Percentiles rank a stretch among this genome's conserved stretches.
phyloP scores from a whole-genome alignment of 1,140 invertebrate species.

The Sinella curviseta region DNA sequence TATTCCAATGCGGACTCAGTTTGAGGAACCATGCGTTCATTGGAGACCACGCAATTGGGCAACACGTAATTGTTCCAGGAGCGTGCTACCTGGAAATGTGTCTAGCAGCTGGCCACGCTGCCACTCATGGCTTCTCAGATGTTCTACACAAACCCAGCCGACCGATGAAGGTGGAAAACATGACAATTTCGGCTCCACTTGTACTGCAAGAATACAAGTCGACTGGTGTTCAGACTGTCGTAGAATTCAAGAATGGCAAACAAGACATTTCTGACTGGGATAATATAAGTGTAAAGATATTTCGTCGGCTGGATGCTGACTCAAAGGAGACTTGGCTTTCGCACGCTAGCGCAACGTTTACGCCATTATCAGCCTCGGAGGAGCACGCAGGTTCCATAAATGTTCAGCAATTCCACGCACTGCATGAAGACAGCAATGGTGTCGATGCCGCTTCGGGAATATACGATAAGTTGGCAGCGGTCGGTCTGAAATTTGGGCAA shows the following conservation, averaged over 20 bases:
- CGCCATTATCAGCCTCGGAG: background rate
- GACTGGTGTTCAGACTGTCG: background rate
- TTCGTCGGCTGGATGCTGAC: background rate
- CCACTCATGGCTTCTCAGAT: background rate
- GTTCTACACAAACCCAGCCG: background rate
- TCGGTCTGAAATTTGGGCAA: constrained; percentile 29
- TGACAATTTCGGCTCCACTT: background rate
- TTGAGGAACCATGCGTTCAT: background rate
- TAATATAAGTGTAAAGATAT: background rate
- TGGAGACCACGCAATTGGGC: background rate
- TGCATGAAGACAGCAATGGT: background rate
- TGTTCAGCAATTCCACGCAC: background rate
- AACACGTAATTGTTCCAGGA: background rate
- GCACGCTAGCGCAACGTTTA: background rate
- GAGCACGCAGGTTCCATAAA: background rate
- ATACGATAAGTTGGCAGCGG: constrained; percentile 21
- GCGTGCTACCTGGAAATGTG: constrained; percentile 4
- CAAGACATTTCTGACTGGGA: background rate
- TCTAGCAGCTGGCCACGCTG: background rate
- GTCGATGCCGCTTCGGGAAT: background rate
- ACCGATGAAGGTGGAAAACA: background rate
- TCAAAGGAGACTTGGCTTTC: background rate
- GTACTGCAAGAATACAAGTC: background rate
- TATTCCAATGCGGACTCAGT: background rate
- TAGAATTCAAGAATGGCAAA: background rate